phyloP scores from a whole-genome alignment of 1,140 invertebrate species.

The Rhizoglyphus robini region DNA sequence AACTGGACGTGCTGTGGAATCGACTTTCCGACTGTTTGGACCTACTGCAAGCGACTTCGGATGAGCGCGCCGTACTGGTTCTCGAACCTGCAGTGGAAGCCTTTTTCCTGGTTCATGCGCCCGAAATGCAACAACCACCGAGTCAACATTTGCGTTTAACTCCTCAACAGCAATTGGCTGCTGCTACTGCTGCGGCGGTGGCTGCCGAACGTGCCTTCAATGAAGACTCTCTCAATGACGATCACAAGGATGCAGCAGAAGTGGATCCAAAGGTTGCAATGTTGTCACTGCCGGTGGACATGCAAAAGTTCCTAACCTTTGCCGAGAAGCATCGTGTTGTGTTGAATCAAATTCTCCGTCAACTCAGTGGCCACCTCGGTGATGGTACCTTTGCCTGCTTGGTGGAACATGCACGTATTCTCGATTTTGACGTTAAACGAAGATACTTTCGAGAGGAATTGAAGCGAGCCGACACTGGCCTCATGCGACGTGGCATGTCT shows the following conservation, averaged over 20 bases:
- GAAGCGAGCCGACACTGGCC: slow-evolving; percentile 60
- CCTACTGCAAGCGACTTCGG: slow-evolving; percentile 66
- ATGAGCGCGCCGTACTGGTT: slow-evolving; percentile 78
- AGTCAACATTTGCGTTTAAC: slow-evolving; percentile 29
- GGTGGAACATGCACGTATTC: slow-evolving; percentile 71
- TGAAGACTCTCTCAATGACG: slow-evolving; percentile 10
- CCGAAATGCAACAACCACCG: slow-evolving; percentile 28
- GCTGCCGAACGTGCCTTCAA: slow-evolving; percentile 37
- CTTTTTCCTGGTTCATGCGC: slow-evolving; percentile 75
- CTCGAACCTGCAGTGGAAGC: slow-evolving; percentile 81
- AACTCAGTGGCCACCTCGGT: slow-evolving; percentile 65
- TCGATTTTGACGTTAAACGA: slow-evolving; percentile 85
- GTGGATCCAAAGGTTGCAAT: background rate
- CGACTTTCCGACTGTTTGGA: slow-evolving; percentile 63
- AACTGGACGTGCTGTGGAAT: slow-evolving; percentile 59
- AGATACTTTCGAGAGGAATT: slow-evolving; percentile 76
- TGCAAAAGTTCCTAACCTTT: slow-evolving; percentile 63
- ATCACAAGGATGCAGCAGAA: background rate
- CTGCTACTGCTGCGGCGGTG: slow-evolving; percentile 40
- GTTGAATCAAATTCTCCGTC: slow-evolving; percentile 77
- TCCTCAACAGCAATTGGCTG: slow-evolving; percentile 41
- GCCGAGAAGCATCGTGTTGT: slow-evolving; percentile 74
- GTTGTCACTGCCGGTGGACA: slow-evolving; percentile 40
- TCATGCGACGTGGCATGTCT: slow-evolving; percentile 68
- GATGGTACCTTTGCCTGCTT: slow-evolving; percentile 79